Evolutionary conservation across 1,140 invertebrate genomes (phyloP).

Genomic region (Chironomus striatipennis): DNA sequence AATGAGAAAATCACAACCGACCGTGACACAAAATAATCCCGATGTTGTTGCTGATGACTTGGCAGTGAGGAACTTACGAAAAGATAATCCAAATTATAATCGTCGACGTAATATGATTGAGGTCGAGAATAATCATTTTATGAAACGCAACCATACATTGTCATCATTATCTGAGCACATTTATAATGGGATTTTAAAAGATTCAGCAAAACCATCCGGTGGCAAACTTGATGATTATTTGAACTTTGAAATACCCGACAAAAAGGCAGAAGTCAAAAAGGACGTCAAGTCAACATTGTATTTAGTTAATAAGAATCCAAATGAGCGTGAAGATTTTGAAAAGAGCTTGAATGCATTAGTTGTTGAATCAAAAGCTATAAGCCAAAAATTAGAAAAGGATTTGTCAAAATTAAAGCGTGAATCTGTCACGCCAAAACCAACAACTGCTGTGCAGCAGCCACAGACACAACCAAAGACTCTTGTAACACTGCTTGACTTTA

Average conservation of each 20-base stretch:
- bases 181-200: constrained; percentile 57
- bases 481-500: neutral
- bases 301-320: constrained; percentile 34
- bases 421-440: constrained; percentile 15
- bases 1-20: constrained; percentile 11
- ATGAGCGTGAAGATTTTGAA: constrained; percentile 29
- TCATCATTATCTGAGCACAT: constrained; percentile 73
- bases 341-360: constrained; percentile 3
- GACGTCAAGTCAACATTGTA: constrained; percentile 35
- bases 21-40: constrained; percentile 52
- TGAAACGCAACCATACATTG: constrained; percentile 63
- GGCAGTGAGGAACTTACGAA: constrained; percentile 72
- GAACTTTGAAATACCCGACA: constrained; percentile 33
- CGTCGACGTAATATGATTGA: constrained; percentile 28
- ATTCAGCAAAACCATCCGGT: constrained; percentile 38
- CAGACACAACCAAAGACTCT: constrained; percentile 11
- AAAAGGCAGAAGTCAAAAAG: constrained; percentile 30
- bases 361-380: constrained; percentile 16
- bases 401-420: constrained; percentile 18
- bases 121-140: constrained; percentile 19
- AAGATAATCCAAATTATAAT: constrained; percentile 48
- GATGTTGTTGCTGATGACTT: constrained; percentile 80
- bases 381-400: constrained; percentile 21
- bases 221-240: constrained; percentile 37
- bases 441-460: neutral